Conservation (phyloP, 2,888 invertebrate genomes). For the Crepidodera aurea region DNA sequence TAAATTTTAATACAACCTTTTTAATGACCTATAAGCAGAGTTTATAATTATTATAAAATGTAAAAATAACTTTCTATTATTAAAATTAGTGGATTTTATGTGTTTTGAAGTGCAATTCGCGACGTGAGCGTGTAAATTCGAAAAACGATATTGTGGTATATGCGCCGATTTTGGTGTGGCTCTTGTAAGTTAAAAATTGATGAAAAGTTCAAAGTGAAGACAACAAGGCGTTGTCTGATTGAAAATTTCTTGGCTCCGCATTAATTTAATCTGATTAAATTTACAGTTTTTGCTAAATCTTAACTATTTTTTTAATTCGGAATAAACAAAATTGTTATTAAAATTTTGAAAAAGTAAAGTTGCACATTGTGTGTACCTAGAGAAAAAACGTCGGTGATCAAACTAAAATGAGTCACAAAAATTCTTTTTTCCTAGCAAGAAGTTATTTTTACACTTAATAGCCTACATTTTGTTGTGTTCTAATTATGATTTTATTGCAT, state of each 20-base stretch:
- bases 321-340: background rate
- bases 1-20: constrained; percentile 36
- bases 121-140: constrained; percentile 1
- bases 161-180: constrained; percentile 8
- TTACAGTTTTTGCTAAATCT: background rate
- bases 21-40: constrained; percentile 40
- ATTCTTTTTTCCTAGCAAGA: background rate
- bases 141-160: constrained; percentile 6
- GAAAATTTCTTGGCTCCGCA: constrained; percentile 13
- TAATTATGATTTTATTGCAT: no score
- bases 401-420: background rate
- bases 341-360: background rate
- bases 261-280: background rate
- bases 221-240: constrained; percentile 34
- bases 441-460: background rate
- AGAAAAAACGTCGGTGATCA: background rate
- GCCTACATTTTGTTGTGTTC: no score
- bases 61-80: constrained; percentile 44
- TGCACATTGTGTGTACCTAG: background rate
- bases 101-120: constrained; percentile 15
- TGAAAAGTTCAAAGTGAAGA: constrained; percentile 24
- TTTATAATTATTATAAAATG: constrained; percentile 28
- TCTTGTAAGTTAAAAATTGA: constrained; percentile 18
- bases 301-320: constrained; percentile 1
- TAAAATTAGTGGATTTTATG: constrained; percentile 27